Conservation (phyloP, 2,888 invertebrate species). For the Stenolophus ochropezus region DNA sequence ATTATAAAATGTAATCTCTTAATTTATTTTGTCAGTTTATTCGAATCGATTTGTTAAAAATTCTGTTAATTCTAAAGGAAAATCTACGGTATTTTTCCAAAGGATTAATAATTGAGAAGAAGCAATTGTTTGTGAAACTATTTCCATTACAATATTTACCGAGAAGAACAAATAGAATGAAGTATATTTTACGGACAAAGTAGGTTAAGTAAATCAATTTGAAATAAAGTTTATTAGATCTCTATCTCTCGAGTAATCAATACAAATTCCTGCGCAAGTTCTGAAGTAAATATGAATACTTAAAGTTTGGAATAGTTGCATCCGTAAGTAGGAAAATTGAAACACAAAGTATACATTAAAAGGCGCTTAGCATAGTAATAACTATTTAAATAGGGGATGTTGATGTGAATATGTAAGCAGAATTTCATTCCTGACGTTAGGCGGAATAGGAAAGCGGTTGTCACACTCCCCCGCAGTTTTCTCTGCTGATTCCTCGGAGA, state of each 20-base stretch:
- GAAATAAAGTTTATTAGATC: neutral
- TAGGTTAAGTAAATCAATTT: neutral
- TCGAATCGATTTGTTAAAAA: too few relatives aligned
- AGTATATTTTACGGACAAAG: neutral
- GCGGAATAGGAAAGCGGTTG: slow-evolving; percentile 36
- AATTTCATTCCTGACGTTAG: slow-evolving; percentile 29
- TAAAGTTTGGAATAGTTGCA: slow-evolving; percentile 11
- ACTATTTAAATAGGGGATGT: slow-evolving; percentile 29
- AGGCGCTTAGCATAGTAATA: slow-evolving; percentile 37
- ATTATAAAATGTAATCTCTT: too few relatives aligned
- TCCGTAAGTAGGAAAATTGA: slow-evolving; percentile 26
- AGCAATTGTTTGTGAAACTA: neutral
- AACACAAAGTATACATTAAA: slow-evolving; percentile 30
- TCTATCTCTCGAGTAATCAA: neutral
- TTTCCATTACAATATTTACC: neutral
- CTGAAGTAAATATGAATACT: neutral
- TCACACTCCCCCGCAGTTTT: slow-evolving; percentile 17
- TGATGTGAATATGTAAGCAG: slow-evolving; percentile 46
- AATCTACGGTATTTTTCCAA: neutral
- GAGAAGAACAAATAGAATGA: neutral
- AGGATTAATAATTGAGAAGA: neutral
- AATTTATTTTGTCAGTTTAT: too few relatives aligned
- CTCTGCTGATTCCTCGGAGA: slow-evolving; percentile 29
- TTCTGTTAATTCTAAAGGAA: too few relatives aligned
- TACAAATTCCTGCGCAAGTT: neutral